phyloP scores from a whole-genome alignment of 1,140 invertebrate genomes.

The Drosophila suzukii region DNA sequence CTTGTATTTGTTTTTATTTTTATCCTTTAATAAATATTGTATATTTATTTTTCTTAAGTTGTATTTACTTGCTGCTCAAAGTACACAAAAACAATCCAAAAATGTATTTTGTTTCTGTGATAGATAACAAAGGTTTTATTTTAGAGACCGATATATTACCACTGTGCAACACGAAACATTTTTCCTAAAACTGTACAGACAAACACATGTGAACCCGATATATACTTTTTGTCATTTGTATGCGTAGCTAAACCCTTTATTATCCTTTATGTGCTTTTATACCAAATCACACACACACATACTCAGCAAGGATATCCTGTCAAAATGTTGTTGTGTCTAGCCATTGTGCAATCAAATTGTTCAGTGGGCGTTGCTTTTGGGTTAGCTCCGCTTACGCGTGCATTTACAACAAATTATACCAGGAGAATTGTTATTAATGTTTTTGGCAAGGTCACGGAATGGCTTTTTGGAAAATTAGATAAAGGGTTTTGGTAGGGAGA shows the following conservation, averaged over 20 bases:
- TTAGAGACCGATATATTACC: neutral
- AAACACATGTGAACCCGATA: conserved; percentile 8
- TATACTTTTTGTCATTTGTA: conserved; percentile 21
- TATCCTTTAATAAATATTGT: neutral
- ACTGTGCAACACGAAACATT: conserved; percentile 46
- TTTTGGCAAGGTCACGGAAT: conserved; percentile 49
- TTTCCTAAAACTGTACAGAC: conserved; percentile 1
- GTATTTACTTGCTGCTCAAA: neutral
- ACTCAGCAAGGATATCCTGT: conserved; percentile 24
- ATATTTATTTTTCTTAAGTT: neutral
- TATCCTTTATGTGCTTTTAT: conserved; percentile 38
- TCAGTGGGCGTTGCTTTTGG: conserved; percentile 41
- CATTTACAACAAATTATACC: conserved; percentile 68
- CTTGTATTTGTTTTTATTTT: neutral
- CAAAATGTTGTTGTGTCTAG: conserved; percentile 41
- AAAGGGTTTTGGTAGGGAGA: conserved; percentile 9
- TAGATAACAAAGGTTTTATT: neutral
- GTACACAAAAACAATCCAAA: neutral
- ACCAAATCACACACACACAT: conserved; percentile 13
- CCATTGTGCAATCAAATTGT: conserved; percentile 66
- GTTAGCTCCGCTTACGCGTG: conserved; percentile 55
- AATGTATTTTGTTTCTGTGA: neutral
- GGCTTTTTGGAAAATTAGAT: conserved; percentile 37
- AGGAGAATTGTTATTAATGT: conserved; percentile 43
- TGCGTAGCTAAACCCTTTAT: conserved; percentile 61